Evolutionary conservation across 2,113 vertebrate species (phyloP).

Genomic region (Piliocolobus tephrosceles): DNA sequence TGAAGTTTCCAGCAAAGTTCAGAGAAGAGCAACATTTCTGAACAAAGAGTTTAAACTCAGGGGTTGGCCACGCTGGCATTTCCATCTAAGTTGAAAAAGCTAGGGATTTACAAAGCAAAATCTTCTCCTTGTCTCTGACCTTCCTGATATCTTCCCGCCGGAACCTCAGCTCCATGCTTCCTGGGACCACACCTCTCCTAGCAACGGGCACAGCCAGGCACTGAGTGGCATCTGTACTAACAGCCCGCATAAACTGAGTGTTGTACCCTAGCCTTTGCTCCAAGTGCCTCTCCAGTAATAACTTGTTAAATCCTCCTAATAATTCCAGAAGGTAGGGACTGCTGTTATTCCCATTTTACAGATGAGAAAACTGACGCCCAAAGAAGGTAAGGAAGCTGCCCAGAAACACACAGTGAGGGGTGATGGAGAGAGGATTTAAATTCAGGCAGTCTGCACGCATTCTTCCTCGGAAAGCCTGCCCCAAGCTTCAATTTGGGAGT

Average conservation of each 20-base stretch:
- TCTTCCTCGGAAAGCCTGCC: background rate
- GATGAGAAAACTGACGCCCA: background rate
- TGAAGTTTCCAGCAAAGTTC: background rate
- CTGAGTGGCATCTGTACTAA: background rate
- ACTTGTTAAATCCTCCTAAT: background rate
- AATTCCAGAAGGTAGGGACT: background rate
- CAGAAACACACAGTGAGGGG: background rate
- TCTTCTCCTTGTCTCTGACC: background rate
- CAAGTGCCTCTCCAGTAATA: background rate
- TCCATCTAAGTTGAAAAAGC: background rate
- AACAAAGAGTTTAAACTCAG: background rate
- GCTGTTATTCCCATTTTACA: background rate
- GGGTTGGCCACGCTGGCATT: background rate
- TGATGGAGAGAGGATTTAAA: background rate
- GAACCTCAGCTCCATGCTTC: background rate
- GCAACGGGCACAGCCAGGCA: background rate
- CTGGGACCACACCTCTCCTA: background rate
- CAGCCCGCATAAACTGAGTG: background rate
- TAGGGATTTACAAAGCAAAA: background rate
- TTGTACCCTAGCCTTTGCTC: background rate
- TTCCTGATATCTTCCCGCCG: background rate
- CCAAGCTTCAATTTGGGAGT: background rate
- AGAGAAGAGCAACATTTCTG: background rate
- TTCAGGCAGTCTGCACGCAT: background rate
- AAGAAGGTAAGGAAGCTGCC: background rate